Percentiles rank a stretch among this genome's conserved stretches.
These are phyloP conservation scores for Dermatemys mawii DNA, from an alignment of 2,113 vertebrate genomes.

Conservation along the genomic window DNA sequence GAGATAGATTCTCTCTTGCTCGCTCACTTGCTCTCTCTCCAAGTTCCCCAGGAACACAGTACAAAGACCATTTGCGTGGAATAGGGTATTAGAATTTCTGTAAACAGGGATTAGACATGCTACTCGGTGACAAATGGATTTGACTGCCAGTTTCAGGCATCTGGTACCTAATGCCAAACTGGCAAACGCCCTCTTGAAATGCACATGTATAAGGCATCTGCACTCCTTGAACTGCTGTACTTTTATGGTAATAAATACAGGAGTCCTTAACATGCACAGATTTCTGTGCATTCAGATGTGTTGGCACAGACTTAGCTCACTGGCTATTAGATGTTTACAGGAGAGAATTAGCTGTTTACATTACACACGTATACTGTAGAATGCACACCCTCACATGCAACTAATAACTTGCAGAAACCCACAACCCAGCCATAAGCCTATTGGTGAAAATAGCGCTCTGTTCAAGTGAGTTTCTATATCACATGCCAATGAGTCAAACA, in stretches of 20 bases:
- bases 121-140: slow-evolving; percentile 4
- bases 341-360: neutral
- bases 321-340: neutral
- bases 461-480: neutral
- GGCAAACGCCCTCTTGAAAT: neutral
- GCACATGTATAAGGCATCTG: neutral
- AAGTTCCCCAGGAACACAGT: accelerated
- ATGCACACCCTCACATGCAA: neutral
- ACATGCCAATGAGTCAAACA: neutral
- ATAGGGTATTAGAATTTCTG: neutral
- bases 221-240: neutral
- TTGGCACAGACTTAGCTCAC: neutral
- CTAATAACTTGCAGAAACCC: neutral
- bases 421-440: neutral
- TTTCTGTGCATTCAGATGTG: slow-evolving; percentile 4
- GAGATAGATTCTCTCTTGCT: neutral
- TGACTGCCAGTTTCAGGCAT: slow-evolving; percentile 9
- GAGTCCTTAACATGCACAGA: neutral
- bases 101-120: neutral
- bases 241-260: slow-evolving; percentile 50
- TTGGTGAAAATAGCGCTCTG: neutral
- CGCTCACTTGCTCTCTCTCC: neutral
- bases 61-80: neutral
- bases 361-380: neutral
- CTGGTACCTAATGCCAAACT: slow-evolving; percentile 28